Base-by-base conservation (phyloP, 1,140 invertebrate species). In the Cryptotermes secundus region DNA sequence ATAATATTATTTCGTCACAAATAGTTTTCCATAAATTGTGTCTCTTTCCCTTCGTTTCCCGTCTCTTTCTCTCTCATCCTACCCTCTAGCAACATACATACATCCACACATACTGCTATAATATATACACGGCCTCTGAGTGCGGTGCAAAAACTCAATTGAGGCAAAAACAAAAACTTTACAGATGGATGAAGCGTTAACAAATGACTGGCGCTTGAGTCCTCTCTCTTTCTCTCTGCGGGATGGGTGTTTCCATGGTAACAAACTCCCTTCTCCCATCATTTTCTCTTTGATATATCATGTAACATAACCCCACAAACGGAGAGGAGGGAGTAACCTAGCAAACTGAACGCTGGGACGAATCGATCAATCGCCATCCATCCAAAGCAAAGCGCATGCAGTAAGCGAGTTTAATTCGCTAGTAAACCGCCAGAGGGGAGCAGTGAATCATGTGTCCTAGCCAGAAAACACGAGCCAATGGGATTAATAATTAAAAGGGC, bases 271-370 rank as follows among this genome's bases (percentile, higher is more conserved):
- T 72, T 72, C 59, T 72, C n/a, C 59, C 59, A 72, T 72, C 59
- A 72, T 72, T n/a, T 72, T 72, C 59, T 72, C 59, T 72, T 72
- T 72, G 59, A 72, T 72, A 72, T 72, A 72, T 72, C 59, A 72
- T 72, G 59, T 72, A 72, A 72, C 59, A 72, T 72, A 72, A 72
- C 59, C 59, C 59, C 59, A 72, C 59, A 72, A 72, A 72, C 59
- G 59, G 24, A 7, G 53, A 72, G 26, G 59, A 72, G n/a, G 59
- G 26, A 72, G 59, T n/a, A 72, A 72, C 59, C 59, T n/a, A 26
- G 26, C 59, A 72, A n/a, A 72, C 59, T 31, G 59, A 72, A 72
- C 59, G 59, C 10, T 31, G 26, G 59, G 31, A 72, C 59, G 31
- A 72, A 72, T 72, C 59, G 59, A 72, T 72, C 59, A 72, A 72